A percentile compares a stretch with the other conserved stretches of the same genome.
Conservation (phyloP, 2,113 vertebrate species). For the Tetrao urogallus region DNA sequence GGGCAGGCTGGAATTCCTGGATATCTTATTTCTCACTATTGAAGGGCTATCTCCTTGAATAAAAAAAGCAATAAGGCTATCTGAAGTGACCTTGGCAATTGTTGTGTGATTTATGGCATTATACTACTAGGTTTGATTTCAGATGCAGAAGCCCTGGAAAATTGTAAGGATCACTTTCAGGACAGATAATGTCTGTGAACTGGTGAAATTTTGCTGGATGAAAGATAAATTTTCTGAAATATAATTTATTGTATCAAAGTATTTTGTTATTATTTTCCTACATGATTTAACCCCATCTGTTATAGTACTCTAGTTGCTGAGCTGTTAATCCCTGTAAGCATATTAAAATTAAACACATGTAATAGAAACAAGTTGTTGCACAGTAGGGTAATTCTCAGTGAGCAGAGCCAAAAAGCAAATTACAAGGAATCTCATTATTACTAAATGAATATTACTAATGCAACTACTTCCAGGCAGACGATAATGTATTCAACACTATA, state of each 20-base stretch:
- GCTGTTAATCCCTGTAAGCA: not conserved
- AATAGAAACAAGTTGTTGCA: not conserved
- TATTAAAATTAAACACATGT: not conserved
- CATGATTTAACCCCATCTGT: not conserved
- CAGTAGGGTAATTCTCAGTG: not conserved
- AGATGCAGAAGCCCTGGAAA: constrained; percentile 12
- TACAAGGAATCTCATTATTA: not conserved
- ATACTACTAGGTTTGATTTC: not conserved
- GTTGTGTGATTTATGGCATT: constrained; percentile 55
- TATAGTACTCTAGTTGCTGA: not conserved
- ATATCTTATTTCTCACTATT: constrained; percentile 82
- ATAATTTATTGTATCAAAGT: not conserved
- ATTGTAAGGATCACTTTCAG: not conserved
- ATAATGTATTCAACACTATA: not conserved
- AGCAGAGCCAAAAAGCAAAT: not conserved
- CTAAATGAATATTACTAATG: not conserved
- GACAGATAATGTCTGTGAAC: not conserved
- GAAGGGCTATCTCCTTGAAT: constrained; percentile 77
- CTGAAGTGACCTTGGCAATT: constrained; percentile 79
- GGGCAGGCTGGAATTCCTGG: constrained; percentile 75
- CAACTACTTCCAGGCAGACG: not conserved
- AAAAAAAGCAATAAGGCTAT: constrained; percentile 70
- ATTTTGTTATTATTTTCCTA: not conserved
- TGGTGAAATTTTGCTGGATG: not conserved
- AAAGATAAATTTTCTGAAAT: not conserved